These are phyloP conservation scores for Epizoanthus illoricatus DNA, from an alignment of 92 coral and sea anemone species.

Conservation along the genomic window DNA sequence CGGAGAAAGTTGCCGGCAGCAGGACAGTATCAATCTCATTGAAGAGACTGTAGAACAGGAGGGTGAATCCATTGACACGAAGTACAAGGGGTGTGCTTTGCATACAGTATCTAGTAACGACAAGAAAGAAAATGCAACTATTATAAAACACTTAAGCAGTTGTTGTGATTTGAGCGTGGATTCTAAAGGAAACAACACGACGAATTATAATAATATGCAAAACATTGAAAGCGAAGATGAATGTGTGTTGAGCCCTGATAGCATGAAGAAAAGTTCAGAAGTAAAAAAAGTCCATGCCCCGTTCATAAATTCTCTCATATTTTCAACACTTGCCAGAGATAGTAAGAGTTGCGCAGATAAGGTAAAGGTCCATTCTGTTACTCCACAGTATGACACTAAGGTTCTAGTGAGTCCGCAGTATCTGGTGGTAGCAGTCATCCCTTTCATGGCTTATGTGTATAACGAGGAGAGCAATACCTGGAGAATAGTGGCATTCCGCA, in stretches of 20 bases:
- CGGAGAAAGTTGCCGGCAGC: neutral
- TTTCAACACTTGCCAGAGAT: neutral
- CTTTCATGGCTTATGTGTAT: constrained; percentile 25
- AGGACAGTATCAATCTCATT: neutral
- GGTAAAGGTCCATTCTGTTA: neutral
- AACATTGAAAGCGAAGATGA: neutral
- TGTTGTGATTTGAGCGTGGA: neutral
- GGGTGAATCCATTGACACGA: neutral
- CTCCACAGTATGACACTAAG: neutral
- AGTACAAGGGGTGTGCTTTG: neutral
- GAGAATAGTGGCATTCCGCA: constrained; percentile 15
- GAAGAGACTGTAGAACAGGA: neutral
- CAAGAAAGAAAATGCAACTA: neutral
- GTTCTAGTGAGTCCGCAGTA: neutral
- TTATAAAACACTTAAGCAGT: neutral
- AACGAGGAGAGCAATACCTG: constrained; percentile 8
- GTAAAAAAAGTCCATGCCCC: neutral
- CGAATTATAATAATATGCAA: neutral
- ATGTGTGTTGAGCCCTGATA: neutral
- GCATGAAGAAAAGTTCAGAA: too few species aligned
- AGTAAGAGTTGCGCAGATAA: neutral
- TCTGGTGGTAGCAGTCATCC: constrained; percentile 14
- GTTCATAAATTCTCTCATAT: constrained; percentile 13
- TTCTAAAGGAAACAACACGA: neutral
- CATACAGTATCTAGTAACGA: neutral